Percentiles rank a stretch among this genome's conserved stretches.
phyloP scores from a whole-genome alignment of 2,113 vertebrate species.

The Recurvirostra avosetta region DNA sequence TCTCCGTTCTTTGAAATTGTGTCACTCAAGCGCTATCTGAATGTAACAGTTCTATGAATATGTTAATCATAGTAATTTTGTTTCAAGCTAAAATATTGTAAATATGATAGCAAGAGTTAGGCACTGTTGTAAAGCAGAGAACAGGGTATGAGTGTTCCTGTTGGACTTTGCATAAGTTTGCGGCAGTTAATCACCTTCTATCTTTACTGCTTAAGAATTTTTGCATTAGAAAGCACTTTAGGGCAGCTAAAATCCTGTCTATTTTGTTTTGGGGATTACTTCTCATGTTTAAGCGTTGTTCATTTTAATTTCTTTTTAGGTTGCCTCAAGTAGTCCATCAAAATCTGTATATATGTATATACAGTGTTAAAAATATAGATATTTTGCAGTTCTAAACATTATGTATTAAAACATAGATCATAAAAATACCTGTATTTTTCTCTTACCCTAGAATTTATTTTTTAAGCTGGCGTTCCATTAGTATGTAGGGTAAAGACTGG shows the following conservation, averaged over 20 bases:
- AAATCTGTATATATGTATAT: neutral
- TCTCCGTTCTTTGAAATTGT: neutral
- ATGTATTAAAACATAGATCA: neutral
- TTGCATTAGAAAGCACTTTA: neutral
- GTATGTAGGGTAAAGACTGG: neutral
- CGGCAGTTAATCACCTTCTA: neutral
- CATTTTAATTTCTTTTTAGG: neutral
- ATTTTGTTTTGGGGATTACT: neutral
- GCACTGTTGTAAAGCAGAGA: neutral
- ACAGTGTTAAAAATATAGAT: neutral
- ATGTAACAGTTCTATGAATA: neutral
- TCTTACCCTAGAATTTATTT: neutral
- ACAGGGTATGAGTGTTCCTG: neutral
- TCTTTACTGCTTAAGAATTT: neutral
- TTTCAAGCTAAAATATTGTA: neutral
- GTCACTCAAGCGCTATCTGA: neutral
- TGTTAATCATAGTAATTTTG: neutral
- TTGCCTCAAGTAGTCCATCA: neutral
- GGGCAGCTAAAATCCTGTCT: neutral
- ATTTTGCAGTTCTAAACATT: neutral
- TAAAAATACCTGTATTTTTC: neutral
- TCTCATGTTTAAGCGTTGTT: neutral
- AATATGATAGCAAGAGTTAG: neutral
- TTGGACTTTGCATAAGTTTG: neutral
- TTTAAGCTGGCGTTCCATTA: neutral